A percentile compares a stretch with the other conserved stretches of the same genome.
Conservation (phyloP, 2,797 vertebrate genomes). For the Thripadectes ignobilis region DNA sequence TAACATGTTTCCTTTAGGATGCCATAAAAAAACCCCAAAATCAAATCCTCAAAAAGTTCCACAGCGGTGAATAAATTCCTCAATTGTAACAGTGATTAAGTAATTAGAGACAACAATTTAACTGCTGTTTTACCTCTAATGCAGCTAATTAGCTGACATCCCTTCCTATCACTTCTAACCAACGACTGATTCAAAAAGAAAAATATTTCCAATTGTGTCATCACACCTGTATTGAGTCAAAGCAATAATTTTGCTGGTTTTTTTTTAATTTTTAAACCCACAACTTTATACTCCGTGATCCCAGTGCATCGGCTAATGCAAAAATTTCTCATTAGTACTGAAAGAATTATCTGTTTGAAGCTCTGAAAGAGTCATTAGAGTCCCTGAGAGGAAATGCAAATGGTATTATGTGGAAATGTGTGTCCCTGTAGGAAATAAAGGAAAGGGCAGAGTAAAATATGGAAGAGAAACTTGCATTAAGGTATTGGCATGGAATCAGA, state of each 20-base stretch:
- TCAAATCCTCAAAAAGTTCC: too few species aligned
- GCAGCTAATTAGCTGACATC: too few species aligned
- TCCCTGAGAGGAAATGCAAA: not conserved
- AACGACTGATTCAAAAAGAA: not conserved
- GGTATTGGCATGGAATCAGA: not conserved
- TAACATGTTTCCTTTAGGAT: too few species aligned
- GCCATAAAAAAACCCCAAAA: too few species aligned
- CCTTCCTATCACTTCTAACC: not conserved
- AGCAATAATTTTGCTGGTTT: not conserved
- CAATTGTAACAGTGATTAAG: too few species aligned
- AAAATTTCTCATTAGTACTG: not conserved
- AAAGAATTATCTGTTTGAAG: not conserved
- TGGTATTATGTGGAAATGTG: not conserved
- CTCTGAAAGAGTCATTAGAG: not conserved
- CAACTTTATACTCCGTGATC: not conserved
- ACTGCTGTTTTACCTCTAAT: too few species aligned
- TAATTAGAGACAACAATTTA: too few species aligned
- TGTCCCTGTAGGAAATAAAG: conserved; percentile 41
- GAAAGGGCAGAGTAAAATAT: not conserved
- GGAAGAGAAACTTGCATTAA: not conserved
- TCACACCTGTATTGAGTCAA: not conserved
- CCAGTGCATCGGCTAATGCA: not conserved
- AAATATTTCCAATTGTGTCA: not conserved
- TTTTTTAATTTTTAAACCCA: not conserved
- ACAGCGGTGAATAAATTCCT: too few species aligned